These are phyloP conservation scores for Chelonoidis abingdonii DNA, from an alignment of 2,113 vertebrate genomes.

Conservation along the genomic window DNA sequence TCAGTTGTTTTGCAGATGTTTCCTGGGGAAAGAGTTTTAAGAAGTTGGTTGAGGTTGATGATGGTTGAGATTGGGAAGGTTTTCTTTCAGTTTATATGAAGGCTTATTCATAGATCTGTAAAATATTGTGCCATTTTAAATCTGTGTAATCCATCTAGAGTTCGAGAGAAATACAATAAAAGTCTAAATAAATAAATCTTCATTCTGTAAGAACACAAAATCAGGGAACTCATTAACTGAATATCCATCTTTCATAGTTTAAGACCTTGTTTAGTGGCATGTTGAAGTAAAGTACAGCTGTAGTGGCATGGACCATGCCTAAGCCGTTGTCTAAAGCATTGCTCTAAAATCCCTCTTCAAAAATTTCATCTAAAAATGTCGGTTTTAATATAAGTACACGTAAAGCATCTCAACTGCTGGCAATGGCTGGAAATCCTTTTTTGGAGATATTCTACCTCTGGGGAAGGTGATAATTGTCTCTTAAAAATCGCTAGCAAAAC, in stretches of 20 bases:
- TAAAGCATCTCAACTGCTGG: neutral
- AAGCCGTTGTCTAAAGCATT: neutral
- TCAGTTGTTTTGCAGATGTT: neutral
- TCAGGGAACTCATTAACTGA: neutral
- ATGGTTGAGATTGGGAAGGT: neutral
- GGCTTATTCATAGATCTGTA: neutral
- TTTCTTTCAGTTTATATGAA: neutral
- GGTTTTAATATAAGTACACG: neutral
- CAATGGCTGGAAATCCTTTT: neutral
- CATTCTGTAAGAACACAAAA: neutral
- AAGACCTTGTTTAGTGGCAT: neutral
- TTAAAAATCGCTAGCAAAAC: neutral
- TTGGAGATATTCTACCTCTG: neutral
- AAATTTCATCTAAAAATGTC: neutral
- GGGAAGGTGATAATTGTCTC: neutral
- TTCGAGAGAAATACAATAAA: neutral
- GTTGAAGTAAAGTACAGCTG: neutral
- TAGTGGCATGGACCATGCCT: neutral
- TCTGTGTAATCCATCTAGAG: neutral
- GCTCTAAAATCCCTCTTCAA: neutral
- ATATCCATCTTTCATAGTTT: neutral
- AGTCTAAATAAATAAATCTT: neutral
- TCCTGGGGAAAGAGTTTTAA: neutral
- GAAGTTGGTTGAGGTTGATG: neutral
- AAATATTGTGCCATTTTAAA: neutral